Evolutionary conservation across 1,140 invertebrate species (phyloP).

Genomic region (Cydia pomonella): DNA sequence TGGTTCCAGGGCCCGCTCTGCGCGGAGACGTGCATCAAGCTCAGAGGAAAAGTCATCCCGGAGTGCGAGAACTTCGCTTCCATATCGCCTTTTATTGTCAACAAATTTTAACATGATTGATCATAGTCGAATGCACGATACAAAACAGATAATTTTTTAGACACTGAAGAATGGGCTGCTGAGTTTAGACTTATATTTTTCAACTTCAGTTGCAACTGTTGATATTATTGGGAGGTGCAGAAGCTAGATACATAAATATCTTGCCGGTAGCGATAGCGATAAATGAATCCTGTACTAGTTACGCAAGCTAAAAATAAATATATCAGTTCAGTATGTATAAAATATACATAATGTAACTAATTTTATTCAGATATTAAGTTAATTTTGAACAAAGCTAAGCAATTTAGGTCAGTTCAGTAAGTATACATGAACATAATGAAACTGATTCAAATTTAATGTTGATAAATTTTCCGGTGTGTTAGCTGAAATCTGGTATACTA

Average conservation of each 20-base stretch:
- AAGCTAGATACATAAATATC: not conserved
- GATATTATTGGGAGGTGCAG: too few species aligned
- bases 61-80: slow-evolving; percentile 91
- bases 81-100: slow-evolving; percentile 88
- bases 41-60: slow-evolving; percentile 90
- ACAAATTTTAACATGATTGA: slow-evolving; percentile 76
- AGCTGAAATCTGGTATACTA: too few species aligned
- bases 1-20: slow-evolving; percentile 92
- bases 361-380: too few species aligned
- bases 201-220: too few species aligned
- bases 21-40: slow-evolving; percentile 90
- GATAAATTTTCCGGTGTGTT: too few species aligned
- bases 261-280: not conserved
- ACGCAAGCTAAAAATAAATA: not conserved
- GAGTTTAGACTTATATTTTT: not conserved
- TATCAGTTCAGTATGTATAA: not conserved
- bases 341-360: too few species aligned
- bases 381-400: too few species aligned
- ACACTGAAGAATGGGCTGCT: not conserved
- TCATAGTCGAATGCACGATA: not conserved
- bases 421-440: too few species aligned
- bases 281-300: not conserved
- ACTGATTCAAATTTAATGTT: too few species aligned
- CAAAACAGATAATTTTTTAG: not conserved
- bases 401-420: not conserved